phyloP scores from a whole-genome alignment of 2,888 invertebrate species.

The Eremobia ochroleuca region DNA sequence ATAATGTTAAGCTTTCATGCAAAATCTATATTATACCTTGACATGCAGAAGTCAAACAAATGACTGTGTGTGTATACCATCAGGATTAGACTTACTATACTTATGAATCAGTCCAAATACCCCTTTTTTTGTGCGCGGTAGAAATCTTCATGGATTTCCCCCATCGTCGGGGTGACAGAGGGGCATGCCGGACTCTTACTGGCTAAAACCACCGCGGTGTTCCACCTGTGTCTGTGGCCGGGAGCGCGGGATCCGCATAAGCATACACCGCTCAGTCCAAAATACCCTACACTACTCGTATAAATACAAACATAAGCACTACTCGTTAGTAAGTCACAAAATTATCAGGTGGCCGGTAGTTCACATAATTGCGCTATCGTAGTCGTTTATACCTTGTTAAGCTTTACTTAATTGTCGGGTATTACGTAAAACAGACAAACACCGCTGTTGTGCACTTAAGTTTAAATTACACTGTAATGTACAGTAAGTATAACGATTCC shows the following conservation, averaged over 20 bases:
- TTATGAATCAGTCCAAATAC: background rate
- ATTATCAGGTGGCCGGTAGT: conserved; percentile 55
- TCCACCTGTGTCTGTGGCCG: too few species aligned
- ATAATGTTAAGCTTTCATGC: too few species aligned
- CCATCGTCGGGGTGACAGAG: too few species aligned
- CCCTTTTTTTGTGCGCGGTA: too few species aligned
- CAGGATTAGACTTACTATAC: background rate
- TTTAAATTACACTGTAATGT: conserved; percentile 57
- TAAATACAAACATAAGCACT: conserved; percentile 9
- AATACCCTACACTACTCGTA: background rate
- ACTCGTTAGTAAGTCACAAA: conserved; percentile 34
- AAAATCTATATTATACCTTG: background rate
- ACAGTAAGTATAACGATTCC: conserved; percentile 57
- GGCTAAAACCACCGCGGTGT: too few species aligned
- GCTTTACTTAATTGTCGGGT: conserved; percentile 57
- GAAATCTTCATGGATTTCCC: too few species aligned
- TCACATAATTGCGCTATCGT: conserved; percentile 51
- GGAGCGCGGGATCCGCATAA: too few species aligned
- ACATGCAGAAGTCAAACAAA: background rate
- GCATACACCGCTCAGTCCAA: too few species aligned
- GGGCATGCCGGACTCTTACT: too few species aligned
- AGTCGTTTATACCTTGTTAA: conserved; percentile 57
- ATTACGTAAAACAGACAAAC: conserved; percentile 58
- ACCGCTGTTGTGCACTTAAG: conserved; percentile 53
- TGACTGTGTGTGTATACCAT: too few species aligned